phyloP scores from a whole-genome alignment of 2,797 vertebrate species.

The Jordanella pulchra region DNA sequence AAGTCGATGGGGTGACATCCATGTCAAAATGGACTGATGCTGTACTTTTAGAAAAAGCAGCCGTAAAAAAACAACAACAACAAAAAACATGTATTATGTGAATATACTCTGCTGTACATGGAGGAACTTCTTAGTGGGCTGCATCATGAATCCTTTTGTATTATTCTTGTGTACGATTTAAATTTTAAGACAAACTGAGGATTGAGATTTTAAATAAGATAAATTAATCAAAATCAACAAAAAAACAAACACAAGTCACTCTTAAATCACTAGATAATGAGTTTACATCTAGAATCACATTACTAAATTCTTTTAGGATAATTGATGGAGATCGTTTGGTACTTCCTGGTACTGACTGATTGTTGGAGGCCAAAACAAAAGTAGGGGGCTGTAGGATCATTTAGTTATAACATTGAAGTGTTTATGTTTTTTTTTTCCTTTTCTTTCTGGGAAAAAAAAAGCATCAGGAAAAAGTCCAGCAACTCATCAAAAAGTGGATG shows the following conservation, averaged over 20 bases:
- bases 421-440: too few species aligned
- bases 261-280: neutral
- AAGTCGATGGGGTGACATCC: too few species aligned
- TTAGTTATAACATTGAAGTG: neutral
- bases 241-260: neutral
- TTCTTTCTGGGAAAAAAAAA: too few species aligned
- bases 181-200: neutral
- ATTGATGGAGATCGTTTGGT: neutral
- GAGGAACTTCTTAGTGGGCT: neutral
- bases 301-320: neutral
- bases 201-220: neutral
- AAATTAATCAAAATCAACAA: neutral
- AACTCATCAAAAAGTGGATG: conserved; percentile 26
- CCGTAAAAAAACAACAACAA: too few species aligned
- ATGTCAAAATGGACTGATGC: neutral
- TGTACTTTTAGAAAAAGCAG: neutral
- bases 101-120: neutral
- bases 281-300: neutral
- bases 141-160: neutral
- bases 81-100: neutral
- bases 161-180: neutral
- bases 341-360: neutral
- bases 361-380: neutral
- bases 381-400: neutral
- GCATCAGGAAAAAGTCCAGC: neutral